phyloP scores from a whole-genome alignment of 1,140 invertebrate genomes.

The Centruroides sculpturatus region DNA sequence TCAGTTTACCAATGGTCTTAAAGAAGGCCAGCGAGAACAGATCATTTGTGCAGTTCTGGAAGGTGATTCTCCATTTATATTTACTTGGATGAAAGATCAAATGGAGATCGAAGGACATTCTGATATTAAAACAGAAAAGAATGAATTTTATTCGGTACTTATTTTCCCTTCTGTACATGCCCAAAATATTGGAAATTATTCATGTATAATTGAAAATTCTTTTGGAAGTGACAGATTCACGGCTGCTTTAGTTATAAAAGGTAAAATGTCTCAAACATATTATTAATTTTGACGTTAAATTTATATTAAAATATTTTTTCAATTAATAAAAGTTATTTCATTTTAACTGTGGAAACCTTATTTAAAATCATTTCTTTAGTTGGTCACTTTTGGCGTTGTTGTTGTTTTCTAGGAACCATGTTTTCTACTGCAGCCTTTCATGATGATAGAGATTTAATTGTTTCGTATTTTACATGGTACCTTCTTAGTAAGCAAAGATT shows the following conservation, averaged over 20 bases:
- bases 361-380: too few species aligned
- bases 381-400: too few species aligned
- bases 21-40: background rate
- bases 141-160: background rate
- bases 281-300: background rate
- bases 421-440: too few species aligned
- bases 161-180: background rate
- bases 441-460: constrained; percentile 3
- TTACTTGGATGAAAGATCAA: constrained; percentile 9
- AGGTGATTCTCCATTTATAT: constrained; percentile 3
- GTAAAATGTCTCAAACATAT: background rate
- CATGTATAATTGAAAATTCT: background rate
- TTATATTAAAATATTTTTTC: background rate
- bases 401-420: too few species aligned
- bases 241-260: background rate
- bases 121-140: background rate
- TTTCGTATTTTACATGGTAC: too few species aligned
- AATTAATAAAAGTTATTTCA: constrained; percentile 24
- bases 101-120: background rate
- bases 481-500: too few species aligned
- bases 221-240: background rate
- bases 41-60: constrained; percentile 3
- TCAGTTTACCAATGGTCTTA: background rate
- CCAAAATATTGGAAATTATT: constrained; percentile 6
- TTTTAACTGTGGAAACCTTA: too few species aligned